These are phyloP conservation scores for Marmota flaviventris DNA, from an alignment of 2,113 vertebrate genomes.

Conservation along the genomic window DNA sequence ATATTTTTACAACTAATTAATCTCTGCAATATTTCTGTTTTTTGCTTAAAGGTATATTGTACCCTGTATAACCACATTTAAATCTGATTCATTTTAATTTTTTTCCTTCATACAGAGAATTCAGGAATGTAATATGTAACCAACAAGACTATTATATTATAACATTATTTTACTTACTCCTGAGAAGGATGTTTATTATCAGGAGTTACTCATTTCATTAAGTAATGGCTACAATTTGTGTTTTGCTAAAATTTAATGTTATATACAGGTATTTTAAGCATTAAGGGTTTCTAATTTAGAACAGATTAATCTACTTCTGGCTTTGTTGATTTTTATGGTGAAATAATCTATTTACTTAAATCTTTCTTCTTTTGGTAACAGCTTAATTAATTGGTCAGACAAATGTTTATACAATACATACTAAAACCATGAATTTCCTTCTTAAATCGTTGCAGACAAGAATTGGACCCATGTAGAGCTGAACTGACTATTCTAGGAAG, in stretches of 20 bases:
- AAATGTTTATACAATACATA: slow-evolving; percentile 58
- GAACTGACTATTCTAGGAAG: slow-evolving; percentile 87
- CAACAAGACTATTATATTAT: not conserved
- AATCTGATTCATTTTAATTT: not conserved
- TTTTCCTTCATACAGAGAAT: slow-evolving; percentile 10
- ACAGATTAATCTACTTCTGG: slow-evolving; percentile 70
- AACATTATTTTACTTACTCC: slow-evolving; percentile 12
- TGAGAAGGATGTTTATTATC: slow-evolving; percentile 35
- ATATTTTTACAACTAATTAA: not conserved
- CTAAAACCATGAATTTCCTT: slow-evolving; percentile 69
- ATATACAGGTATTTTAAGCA: slow-evolving; percentile 61
- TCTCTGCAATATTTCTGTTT: not conserved
- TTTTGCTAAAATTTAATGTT: slow-evolving; percentile 64
- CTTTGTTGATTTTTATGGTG: slow-evolving; percentile 71
- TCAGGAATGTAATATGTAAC: not conserved
- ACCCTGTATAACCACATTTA: not conserved
- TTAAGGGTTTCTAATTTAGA: slow-evolving; percentile 66
- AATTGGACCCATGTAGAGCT: slow-evolving; percentile 89
- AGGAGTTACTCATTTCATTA: slow-evolving; percentile 49
- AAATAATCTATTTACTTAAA: slow-evolving; percentile 73
- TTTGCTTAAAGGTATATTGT: not conserved
- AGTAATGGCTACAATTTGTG: slow-evolving; percentile 49
- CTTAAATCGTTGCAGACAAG: slow-evolving; percentile 87
- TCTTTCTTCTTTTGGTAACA: slow-evolving; percentile 74
- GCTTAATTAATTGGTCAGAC: slow-evolving; percentile 77